Base-by-base conservation (phyloP, 2,888 invertebrate species). In the Melieria crassipennis region DNA sequence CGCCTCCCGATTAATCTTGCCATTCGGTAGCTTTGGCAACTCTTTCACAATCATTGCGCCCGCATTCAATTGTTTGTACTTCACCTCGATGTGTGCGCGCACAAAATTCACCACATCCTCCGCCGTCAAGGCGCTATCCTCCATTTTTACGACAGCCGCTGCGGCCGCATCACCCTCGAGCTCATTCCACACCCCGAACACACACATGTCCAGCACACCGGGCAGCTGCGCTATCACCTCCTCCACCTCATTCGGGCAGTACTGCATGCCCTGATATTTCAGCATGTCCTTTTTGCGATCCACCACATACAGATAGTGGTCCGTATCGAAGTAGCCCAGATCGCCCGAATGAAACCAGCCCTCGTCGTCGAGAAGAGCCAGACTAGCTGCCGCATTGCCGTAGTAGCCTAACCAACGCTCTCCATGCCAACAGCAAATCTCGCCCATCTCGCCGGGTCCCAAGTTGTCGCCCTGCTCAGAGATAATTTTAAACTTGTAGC, bases 271-370 rank as follows among this genome's bases (percentile, higher is more conserved):
- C 47, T 78, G 69, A 66, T 79, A 83, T 45, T 82, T 83, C 0
- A 84, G 75, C 5, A 79, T 77, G 55, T 85, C 84, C 71, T 84
- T 85, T 47, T 78, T 81, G 9, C 85, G 79, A 72, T 79, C 85
- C 7, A 78, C 77, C n/a, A 84, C 70, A 72, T 75, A 79, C 5
- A 84, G 65, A 71, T 69, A 76, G 10, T 82, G 81, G 3, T 83
- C 75, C 6, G 81, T 78, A 73, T 84, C 83, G 70, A 85, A 81
- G 69, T 80, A 81, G 4, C 86, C 86, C 69, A 85, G 58, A 70
- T 86, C 85, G 0, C 85, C 85, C 0, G 83, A 79, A 9, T 78
- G 79, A 4, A 84, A 73, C 80, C 82, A 86, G 47, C 82, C 82
- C 1, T 83, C 75, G 1, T 42, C 55, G 63, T 83, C 82, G 9